Base-by-base conservation (phyloP, 53 echinoderm and acorn worm genomes). In the Astropecten irregularis region DNA sequence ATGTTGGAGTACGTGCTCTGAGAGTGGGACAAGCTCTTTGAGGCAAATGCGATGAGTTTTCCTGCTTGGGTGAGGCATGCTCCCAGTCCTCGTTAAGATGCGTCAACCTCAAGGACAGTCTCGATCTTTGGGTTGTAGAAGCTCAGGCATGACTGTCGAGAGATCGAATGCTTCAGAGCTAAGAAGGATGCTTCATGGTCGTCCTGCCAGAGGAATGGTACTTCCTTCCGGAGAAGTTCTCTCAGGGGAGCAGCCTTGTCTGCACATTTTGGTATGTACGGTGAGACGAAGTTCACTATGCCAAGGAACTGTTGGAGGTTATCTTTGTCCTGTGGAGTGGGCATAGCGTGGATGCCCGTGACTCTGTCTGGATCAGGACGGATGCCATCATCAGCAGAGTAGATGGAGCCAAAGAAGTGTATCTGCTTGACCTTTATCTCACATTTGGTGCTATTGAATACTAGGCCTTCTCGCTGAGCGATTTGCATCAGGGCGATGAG, bases 261-360 rank as follows among this genome's bases (percentile, higher is more conserved):
- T 30, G 90, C 55, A 18, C 68, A 85, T 2, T 82, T 81, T 7
- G 65, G 73, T 9, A 86, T 82, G 49, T 86, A 90, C 2, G 86
- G 51, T n/a, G 66, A 33, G 11, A 86, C 14, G 36, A 50, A 90
- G 26, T 22, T 86, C 0, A 88, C n/a, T 0, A 93, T 11, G 15
- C 93, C 90, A n/a, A n/a, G n/a, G 38, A 71, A 90, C 29, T 84
- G 68, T 39, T 81, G 90, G 6, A 90, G 62, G 4, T 90, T 90
- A 2, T 88, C 93, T 31, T 93, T 93, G 71, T 85, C 63, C 40
- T 87, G 90, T 2, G 93, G 93, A 3, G 88, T 52, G 8, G 81
- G 82, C 90, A 88, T 88, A 5, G n/a, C n/a, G n/a, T n/a, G n/a
- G n/a, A n/a, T n/a, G n/a, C n/a, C n/a, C n/a, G n/a, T n/a, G n/a